phyloP scores from a whole-genome alignment of 1,140 invertebrate species.

The Idris sp. region DNA sequence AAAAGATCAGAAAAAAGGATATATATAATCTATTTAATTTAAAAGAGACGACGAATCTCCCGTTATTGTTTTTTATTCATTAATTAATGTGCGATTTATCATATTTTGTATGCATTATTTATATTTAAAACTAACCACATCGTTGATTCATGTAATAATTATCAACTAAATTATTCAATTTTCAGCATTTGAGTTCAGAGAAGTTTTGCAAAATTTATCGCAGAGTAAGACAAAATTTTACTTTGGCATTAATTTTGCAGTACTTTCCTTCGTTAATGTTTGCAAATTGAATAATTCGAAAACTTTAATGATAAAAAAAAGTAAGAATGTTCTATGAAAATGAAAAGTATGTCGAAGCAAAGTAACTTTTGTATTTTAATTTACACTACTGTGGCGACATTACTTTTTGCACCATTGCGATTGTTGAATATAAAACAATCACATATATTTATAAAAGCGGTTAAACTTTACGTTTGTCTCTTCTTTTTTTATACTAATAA shows the following conservation, averaged over 20 bases:
- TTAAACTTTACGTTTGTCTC: constrained; percentile 1
- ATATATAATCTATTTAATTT: too few species aligned
- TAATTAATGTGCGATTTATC: constrained; percentile 34
- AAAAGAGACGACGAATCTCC: too few species aligned
- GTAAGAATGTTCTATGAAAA: constrained; percentile 25
- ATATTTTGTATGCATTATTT: constrained; percentile 47
- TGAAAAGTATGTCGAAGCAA: background rate
- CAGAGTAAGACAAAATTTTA: too few species aligned
- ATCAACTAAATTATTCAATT: too few species aligned
- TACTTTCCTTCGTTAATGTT: constrained; percentile 10
- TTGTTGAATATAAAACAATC: constrained; percentile 8
- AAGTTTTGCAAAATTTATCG: too few species aligned
- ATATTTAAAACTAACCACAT: too few species aligned
- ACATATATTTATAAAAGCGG: constrained; percentile 18
- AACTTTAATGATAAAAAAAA: constrained; percentile 21
- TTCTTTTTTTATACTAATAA: too few species aligned
- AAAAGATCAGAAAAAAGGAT: too few species aligned
- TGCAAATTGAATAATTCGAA: constrained; percentile 21
- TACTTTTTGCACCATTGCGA: constrained; percentile 18
- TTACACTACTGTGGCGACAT: constrained; percentile 1
- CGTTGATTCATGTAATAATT: too few species aligned
- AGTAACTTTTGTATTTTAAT: constrained; percentile 8
- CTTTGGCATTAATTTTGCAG: constrained; percentile 8
- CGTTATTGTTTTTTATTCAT: too few species aligned
- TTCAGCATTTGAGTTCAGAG: too few species aligned